Evolutionary conservation across 2,888 invertebrate genomes (phyloP).

Genomic region (Callyntrura guangdongensis): DNA sequence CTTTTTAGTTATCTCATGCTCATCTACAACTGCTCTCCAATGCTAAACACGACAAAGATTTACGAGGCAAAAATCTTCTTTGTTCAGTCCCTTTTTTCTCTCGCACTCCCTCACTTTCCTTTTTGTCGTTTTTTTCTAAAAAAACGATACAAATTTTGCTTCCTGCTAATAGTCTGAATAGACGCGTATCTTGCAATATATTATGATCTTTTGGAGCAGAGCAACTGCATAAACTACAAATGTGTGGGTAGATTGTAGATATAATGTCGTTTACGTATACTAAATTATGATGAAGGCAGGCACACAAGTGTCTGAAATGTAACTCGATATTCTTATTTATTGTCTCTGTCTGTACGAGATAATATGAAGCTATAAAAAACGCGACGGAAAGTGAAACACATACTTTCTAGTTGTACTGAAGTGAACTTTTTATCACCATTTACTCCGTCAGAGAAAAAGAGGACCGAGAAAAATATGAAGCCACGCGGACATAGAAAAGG

Average conservation of each 20-base stretch:
- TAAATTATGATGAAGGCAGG: conserved; percentile 51
- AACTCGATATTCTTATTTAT: conserved; percentile 60
- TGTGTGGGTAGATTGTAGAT: background rate
- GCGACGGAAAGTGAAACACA: background rate
- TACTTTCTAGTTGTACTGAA: background rate
- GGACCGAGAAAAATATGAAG: background rate
- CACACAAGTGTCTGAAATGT: conserved; percentile 23
- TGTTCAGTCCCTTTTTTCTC: conserved; percentile 29
- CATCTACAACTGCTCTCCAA: conserved; percentile 13
- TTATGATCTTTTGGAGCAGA: background rate
- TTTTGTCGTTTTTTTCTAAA: background rate
- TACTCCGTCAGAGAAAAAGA: background rate
- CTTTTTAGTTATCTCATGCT: conserved; percentile 13
- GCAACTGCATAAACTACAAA: background rate
- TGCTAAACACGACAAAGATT: conserved; percentile 52
- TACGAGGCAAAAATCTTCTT: conserved; percentile 41
- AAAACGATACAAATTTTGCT: conserved; percentile 31
- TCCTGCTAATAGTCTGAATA: too few relatives aligned
- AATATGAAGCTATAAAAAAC: conserved; percentile 16
- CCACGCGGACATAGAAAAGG: background rate
- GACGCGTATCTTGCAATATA: background rate
- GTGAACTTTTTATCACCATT: conserved; percentile 45
- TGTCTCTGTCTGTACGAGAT: conserved; percentile 30
- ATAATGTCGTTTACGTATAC: background rate
- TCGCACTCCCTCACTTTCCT: background rate